Evolutionary conservation across 2,888 invertebrate species (phyloP).

Genomic region (Heteropelma amictum): DNA sequence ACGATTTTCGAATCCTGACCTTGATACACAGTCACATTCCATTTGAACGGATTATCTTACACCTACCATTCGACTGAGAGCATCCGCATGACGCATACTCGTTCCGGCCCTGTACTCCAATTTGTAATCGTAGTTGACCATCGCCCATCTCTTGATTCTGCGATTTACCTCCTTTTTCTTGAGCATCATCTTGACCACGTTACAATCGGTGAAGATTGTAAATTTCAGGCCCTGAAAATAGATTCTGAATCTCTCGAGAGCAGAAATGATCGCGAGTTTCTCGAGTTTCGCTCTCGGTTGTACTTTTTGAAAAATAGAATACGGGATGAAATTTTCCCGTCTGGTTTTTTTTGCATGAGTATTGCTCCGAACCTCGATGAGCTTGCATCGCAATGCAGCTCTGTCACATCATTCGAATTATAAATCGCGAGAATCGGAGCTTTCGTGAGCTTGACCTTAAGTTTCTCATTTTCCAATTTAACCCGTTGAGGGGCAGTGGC

Average conservation of each 20-base stretch:
- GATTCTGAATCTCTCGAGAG: conserved; percentile 32
- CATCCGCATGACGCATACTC: background rate
- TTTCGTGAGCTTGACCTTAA: background rate
- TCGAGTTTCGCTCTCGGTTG: conserved; percentile 65
- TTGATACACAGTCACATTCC: background rate
- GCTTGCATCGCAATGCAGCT: conserved; percentile 69
- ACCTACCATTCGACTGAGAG: background rate
- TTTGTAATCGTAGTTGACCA: background rate
- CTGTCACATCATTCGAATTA: conserved; percentile 63
- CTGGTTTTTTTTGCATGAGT: conserved; percentile 64
- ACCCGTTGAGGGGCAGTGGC: no score
- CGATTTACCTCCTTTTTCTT: background rate
- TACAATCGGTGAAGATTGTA: background rate
- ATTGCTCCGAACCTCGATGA: conserved; percentile 65
- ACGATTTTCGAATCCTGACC: background rate
- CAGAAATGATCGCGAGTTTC: conserved; percentile 51
- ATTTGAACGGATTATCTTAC: background rate
- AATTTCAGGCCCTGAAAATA: conserved; percentile 1
- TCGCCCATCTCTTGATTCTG: background rate
- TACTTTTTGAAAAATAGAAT: conserved; percentile 65
- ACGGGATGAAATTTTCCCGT: conserved; percentile 63
- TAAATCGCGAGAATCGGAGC: conserved; percentile 58
- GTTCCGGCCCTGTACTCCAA: background rate
- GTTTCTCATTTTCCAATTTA: no score
- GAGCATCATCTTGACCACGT: background rate